phyloP scores from a whole-genome alignment of 92 coral and sea anemone genomes.

The Phymanthus crucifer region DNA sequence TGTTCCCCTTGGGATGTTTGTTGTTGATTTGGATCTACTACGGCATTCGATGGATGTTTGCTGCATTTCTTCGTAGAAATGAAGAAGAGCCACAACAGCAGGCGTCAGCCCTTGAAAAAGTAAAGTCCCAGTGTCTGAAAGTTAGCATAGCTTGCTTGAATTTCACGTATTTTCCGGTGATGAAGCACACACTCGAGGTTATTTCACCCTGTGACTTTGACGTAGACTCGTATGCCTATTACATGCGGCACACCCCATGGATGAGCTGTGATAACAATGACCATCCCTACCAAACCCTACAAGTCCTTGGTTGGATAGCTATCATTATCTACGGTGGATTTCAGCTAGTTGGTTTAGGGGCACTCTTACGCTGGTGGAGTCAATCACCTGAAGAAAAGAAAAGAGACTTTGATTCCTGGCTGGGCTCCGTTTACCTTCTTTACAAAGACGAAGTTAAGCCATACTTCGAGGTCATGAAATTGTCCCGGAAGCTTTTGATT shows the following conservation, averaged over 20 bases:
- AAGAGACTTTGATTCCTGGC: conserved; percentile 45
- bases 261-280: conserved; percentile 31
- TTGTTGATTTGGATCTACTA: conserved; percentile 36
- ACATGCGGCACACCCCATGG: conserved; percentile 59
- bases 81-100: neutral
- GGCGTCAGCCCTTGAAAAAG: neutral
- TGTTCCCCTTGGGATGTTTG: conserved; percentile 57
- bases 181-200: conserved; percentile 43
- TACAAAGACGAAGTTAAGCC: conserved; percentile 43
- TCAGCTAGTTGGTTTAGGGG: conserved; percentile 53
- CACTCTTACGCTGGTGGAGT: conserved; percentile 44
- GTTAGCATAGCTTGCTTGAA: conserved; percentile 39
- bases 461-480: conserved; percentile 58
- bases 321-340: conserved; percentile 42
- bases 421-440: conserved; percentile 49
- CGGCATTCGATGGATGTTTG: conserved; percentile 18
- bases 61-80: neutral
- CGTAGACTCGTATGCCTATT: conserved; percentile 1
- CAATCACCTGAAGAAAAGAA: conserved; percentile 19
- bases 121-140: conserved; percentile 29
- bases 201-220: conserved; percentile 43
- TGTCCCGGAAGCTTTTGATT: conserved; percentile 56
- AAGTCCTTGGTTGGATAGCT: conserved; percentile 49
- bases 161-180: conserved; percentile 55
- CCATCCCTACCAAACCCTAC: conserved; percentile 34